Evolutionary conservation across 2,113 vertebrate genomes (phyloP).

Genomic region (Tautogolabrus adspersus): DNA sequence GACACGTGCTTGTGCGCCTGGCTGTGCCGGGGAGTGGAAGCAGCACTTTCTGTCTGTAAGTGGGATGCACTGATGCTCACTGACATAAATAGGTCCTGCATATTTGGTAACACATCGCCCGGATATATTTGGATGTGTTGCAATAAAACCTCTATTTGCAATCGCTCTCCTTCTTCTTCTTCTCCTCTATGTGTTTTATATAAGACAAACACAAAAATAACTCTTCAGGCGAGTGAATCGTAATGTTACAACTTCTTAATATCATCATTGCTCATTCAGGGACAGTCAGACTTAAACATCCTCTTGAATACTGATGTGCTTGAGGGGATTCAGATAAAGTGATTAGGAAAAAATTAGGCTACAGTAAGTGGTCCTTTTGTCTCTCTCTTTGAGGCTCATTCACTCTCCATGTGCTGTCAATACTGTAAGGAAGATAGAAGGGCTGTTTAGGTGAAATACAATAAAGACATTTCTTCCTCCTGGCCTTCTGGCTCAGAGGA

Average conservation of each 20-base stretch:
- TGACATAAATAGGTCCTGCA: slow-evolving; percentile 85
- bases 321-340: slow-evolving; percentile 31
- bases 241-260: slow-evolving; percentile 28
- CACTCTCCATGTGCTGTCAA: slow-evolving; percentile 61
- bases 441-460: slow-evolving; percentile 80
- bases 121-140: slow-evolving; percentile 80
- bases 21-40: slow-evolving; percentile 54
- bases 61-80: slow-evolving; percentile 79
- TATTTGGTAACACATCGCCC: slow-evolving; percentile 79
- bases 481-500: slow-evolving; percentile 50
- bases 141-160: slow-evolving; percentile 69
- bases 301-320: slow-evolving; percentile 28
- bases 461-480: slow-evolving; percentile 79
- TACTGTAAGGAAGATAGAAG: slow-evolving; percentile 79
- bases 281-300: slow-evolving; percentile 7
- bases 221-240: slow-evolving; percentile 37
- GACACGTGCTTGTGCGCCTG: slow-evolving; percentile 18
- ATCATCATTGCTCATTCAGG: not conserved
- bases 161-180: slow-evolving; percentile 33
- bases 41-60: slow-evolving; percentile 69
- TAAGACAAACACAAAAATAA: slow-evolving; percentile 39
- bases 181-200: slow-evolving; percentile 39
- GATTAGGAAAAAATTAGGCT: slow-evolving; percentile 42
- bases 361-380: slow-evolving; percentile 31
- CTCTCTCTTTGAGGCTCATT: slow-evolving; percentile 30